These are phyloP conservation scores for Terrapene triunguis DNA, from an alignment of 2,113 vertebrate genomes.

Conservation along the genomic window DNA sequence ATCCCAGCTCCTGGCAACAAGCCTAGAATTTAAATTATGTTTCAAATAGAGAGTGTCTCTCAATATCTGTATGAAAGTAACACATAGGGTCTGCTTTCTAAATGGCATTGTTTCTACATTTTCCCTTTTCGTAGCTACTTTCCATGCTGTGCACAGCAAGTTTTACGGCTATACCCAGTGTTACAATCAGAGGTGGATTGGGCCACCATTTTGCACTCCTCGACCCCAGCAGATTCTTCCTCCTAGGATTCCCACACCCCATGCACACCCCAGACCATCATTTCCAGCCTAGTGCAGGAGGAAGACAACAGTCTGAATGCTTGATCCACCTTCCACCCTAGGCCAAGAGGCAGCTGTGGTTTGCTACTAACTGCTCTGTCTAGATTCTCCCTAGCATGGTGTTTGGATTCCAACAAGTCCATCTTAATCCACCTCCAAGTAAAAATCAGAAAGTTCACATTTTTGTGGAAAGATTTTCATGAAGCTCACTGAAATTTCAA, in stretches of 20 bases:
- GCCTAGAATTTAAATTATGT: conserved; percentile 65
- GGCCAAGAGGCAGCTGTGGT: background rate
- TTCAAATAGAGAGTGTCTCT: conserved; percentile 6
- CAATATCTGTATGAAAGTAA: conserved; percentile 19
- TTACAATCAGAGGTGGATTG: background rate
- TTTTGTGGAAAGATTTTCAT: background rate
- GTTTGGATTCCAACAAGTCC: background rate
- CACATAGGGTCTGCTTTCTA: conserved; percentile 34
- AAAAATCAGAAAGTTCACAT: background rate
- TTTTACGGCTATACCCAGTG: background rate
- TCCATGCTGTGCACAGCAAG: conserved; percentile 2
- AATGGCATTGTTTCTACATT: background rate
- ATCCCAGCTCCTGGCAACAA: conserved; percentile 29
- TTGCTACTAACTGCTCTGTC: background rate
- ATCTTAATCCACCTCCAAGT: background rate
- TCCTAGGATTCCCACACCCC: background rate
- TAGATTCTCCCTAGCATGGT: background rate
- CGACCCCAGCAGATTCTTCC: background rate
- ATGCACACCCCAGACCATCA: background rate
- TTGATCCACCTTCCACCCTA: background rate
- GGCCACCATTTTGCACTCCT: background rate
- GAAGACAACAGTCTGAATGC: background rate
- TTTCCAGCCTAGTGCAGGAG: rapidly evolving
- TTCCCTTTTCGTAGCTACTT: background rate
- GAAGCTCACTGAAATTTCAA: background rate